These are phyloP conservation scores for Electrona antarctica DNA, from an alignment of 2,113 vertebrate genomes.

Conservation along the genomic window DNA sequence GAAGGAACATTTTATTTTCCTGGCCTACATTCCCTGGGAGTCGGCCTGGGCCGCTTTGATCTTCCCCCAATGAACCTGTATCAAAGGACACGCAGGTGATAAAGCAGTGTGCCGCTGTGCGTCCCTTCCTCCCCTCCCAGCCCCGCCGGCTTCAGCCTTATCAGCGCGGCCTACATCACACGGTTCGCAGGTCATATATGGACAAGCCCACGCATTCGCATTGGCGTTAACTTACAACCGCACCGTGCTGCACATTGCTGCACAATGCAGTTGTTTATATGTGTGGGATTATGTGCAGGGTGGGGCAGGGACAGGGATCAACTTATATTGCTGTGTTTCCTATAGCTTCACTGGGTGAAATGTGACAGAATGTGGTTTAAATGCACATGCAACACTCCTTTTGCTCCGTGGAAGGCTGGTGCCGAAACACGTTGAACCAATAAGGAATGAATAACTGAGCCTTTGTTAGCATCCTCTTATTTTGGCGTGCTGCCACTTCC, in stretches of 20 bases:
- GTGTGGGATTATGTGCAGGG: background rate
- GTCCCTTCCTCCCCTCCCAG: constrained; percentile 29
- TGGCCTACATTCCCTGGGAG: background rate
- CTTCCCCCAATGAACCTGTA: constrained; percentile 58
- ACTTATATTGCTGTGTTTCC: background rate
- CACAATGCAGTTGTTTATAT: background rate
- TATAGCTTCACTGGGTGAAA: background rate
- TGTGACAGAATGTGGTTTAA: constrained; percentile 5
- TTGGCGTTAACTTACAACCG: constrained; percentile 1
- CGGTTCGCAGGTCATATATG: constrained; percentile 39
- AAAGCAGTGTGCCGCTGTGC: constrained; percentile 56
- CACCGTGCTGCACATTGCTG: constrained; percentile 5
- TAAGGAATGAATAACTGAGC: too few relatives aligned
- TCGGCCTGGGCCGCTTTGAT: constrained; percentile 65
- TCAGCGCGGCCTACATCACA: constrained; percentile 64
- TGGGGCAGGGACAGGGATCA: background rate
- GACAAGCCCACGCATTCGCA: constrained; percentile 32
- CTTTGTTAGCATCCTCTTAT: background rate
- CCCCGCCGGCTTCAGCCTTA: constrained; percentile 32
- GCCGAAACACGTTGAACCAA: too few relatives aligned
- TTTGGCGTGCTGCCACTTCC: too few relatives aligned
- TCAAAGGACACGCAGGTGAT: constrained; percentile 74
- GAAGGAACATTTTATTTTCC: background rate
- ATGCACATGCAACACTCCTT: background rate
- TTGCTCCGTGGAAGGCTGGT: background rate